Conservation (phyloP, 2,113 vertebrate genomes). For the Phaetusa simplex region DNA sequence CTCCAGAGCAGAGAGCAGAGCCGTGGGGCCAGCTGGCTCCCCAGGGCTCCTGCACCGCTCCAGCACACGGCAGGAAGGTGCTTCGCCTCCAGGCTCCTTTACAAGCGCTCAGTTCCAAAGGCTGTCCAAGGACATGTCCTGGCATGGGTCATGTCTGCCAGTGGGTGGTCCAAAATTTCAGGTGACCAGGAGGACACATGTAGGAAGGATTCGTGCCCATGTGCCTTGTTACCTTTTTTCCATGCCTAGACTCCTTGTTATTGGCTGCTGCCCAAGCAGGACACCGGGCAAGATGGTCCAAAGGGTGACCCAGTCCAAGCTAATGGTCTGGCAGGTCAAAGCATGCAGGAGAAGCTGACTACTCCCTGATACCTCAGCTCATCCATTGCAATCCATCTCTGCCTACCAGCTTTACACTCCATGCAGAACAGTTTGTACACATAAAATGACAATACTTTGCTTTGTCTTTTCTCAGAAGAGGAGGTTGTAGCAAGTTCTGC, state of each 20-base stretch:
- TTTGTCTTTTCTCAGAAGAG: not conserved
- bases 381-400: not conserved
- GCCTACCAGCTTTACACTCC: not conserved
- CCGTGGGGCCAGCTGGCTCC: not conserved
- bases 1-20: not conserved
- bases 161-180: not conserved
- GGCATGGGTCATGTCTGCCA: fast-evolving
- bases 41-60: fast-evolving
- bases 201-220: not conserved
- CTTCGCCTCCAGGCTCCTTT: fast-evolving
- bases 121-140: not conserved
- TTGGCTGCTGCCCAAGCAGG: not conserved
- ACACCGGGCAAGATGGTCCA: too few relatives aligned
- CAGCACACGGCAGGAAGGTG: fast-evolving
- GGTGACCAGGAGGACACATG: fast-evolving
- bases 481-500: not conserved
- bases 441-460: not conserved
- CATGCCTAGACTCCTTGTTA: not conserved
- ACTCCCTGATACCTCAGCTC: not conserved
- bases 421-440: not conserved
- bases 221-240: not conserved
- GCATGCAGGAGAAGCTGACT: not conserved
- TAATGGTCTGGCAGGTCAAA: not conserved
- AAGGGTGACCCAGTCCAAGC: not conserved
- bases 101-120: not conserved